Percentiles rank a stretch among this genome's conserved stretches.
phyloP scores from a whole-genome alignment of 2,113 vertebrate species.

The Ochotona curzoniae region DNA sequence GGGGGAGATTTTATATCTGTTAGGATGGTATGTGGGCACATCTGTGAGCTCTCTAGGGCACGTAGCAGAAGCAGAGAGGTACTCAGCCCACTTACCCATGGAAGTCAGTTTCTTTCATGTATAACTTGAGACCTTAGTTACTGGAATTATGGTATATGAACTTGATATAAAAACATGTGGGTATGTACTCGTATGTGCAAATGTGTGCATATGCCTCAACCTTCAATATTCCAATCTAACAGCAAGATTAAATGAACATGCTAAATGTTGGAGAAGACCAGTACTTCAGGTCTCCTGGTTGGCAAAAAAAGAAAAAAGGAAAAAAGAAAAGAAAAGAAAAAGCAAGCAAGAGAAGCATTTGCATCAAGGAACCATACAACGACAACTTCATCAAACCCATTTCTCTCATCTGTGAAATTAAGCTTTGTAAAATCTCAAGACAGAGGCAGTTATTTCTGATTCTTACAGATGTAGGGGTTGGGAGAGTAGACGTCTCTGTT shows the following conservation, averaged over 20 bases:
- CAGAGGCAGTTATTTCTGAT: not conserved
- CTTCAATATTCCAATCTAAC: not conserved
- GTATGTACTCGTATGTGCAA: fast-evolving
- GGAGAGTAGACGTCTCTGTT: not conserved
- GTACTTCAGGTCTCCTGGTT: not conserved
- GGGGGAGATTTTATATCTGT: not conserved
- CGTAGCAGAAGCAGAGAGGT: not conserved
- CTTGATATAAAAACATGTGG: not conserved
- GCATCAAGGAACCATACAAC: not conserved
- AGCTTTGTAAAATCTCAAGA: not conserved
- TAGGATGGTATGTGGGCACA: not conserved
- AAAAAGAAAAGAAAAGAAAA: too few species aligned
- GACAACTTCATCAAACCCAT: not conserved
- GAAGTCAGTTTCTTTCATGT: not conserved
- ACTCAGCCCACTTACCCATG: not conserved
- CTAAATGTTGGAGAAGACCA: not conserved
- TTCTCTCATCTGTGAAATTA: not conserved
- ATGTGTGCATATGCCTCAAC: not conserved
- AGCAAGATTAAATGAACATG: not conserved
- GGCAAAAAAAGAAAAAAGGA: too few species aligned
- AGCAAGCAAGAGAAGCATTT: not conserved
- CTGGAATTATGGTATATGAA: not conserved
- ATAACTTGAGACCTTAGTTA: not conserved
- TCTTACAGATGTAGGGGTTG: not conserved
- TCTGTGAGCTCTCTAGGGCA: not conserved